Conservation (phyloP, 2,113 vertebrate genomes). For the Sitta europaea region DNA sequence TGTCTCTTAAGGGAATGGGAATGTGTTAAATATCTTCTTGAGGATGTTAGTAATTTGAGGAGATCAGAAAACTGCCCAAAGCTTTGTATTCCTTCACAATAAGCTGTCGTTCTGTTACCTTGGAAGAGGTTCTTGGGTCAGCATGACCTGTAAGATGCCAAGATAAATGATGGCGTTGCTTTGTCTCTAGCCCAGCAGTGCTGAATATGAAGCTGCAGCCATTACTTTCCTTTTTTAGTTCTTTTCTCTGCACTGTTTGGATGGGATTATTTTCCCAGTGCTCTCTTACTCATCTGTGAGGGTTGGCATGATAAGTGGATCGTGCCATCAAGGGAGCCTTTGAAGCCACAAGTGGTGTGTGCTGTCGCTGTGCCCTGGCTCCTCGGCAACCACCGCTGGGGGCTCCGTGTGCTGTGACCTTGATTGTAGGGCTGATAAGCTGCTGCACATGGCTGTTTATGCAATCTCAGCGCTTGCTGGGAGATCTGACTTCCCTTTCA, state of each 20-base stretch:
- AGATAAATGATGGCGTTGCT: not conserved
- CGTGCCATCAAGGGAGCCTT: not conserved
- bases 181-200: not conserved
- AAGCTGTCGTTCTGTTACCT: not conserved
- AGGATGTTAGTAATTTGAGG: not conserved
- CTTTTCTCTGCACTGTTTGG: not conserved
- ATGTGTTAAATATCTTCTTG: not conserved
- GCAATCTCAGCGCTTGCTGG: not conserved
- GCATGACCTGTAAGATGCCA: not conserved
- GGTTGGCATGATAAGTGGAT: not conserved
- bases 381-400: not conserved
- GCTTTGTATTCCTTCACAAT: not conserved
- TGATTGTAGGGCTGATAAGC: conserved; percentile 15
- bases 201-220: not conserved
- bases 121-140: conserved; percentile 2
- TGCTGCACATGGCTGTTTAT: not conserved
- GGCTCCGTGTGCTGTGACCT: not conserved
- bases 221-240: conserved; percentile 28
- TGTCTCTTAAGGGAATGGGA: not conserved
- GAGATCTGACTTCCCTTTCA: not conserved
- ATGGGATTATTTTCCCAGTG: conserved; percentile 10
- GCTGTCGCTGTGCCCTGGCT: not conserved
- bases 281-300: not conserved
- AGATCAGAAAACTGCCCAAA: not conserved
- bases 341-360: conserved; percentile 6